A percentile compares a stretch with the other conserved stretches of the same genome.
Conservation (phyloP, 2,113 vertebrate genomes). For the Clarias batrachus region DNA sequence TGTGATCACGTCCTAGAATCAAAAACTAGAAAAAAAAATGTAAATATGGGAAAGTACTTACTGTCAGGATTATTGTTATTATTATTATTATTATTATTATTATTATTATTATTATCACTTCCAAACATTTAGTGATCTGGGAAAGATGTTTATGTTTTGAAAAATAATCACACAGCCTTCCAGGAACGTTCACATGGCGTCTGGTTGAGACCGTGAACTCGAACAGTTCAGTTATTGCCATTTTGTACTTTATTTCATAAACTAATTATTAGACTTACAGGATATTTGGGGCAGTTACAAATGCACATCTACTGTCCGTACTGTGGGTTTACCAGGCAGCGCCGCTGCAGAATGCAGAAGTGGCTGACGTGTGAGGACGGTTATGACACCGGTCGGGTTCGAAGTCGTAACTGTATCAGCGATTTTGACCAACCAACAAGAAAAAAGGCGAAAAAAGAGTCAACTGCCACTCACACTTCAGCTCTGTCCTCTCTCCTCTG, state of each 20-base stretch:
- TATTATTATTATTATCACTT: no score
- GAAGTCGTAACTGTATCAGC: slow-evolving; percentile 44
- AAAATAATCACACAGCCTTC: neutral
- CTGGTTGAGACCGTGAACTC: neutral
- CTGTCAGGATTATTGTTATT: no score
- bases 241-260: neutral
- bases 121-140: no score
- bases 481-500: slow-evolving; percentile 21
- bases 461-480: slow-evolving; percentile 37
- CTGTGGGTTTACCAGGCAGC: neutral
- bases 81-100: no score
- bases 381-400: slow-evolving; percentile 14
- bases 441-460: slow-evolving; percentile 23
- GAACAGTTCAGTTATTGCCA: neutral
- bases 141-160: neutral
- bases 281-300: neutral
- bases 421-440: slow-evolving; percentile 26
- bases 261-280: neutral
- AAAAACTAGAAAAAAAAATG: no score
- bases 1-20: no score
- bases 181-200: neutral
- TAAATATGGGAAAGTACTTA: no score
- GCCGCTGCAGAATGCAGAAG: slow-evolving; percentile 42
- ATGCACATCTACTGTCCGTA: neutral
- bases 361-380: slow-evolving; percentile 34